phyloP scores from a whole-genome alignment of 2,888 invertebrate genomes.

The Schrankia costaestrigalis region DNA sequence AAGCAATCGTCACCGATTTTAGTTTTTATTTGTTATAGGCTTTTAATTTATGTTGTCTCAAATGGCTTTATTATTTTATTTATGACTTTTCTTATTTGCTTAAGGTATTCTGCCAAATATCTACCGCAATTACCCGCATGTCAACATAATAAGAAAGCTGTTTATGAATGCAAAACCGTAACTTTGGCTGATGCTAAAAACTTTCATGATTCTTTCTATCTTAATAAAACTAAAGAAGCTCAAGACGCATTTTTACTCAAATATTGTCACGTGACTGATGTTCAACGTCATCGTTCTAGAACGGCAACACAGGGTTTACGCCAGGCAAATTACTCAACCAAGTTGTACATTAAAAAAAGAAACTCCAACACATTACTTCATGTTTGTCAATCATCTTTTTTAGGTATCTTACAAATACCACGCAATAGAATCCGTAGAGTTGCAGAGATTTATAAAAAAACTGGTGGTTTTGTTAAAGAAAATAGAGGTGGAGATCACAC shows the following conservation, averaged over 20 bases:
- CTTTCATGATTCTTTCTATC: neutral
- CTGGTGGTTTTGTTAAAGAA: constrained; percentile 4
- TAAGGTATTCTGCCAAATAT: neutral
- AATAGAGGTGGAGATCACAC: constrained; percentile 5
- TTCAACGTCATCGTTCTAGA: constrained; percentile 2
- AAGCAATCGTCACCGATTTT: too few species aligned
- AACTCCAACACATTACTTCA: constrained; percentile 1
- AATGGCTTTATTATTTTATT: neutral
- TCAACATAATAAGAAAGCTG: neutral
- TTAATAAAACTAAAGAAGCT: neutral
- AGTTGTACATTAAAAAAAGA: constrained; percentile 3
- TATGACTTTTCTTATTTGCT: neutral
- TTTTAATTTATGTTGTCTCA: neutral
- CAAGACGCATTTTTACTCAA: neutral
- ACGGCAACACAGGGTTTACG: neutral
- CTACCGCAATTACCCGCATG: constrained; percentile 1
- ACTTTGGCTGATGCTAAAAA: neutral
- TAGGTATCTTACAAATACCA: constrained; percentile 1
- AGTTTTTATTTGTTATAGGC: too few species aligned
- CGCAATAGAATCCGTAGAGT: constrained; percentile 1
- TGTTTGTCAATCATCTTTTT: constrained; percentile 4
- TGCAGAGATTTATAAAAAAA: constrained; percentile 1
- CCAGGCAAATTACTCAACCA: constrained; percentile 3
- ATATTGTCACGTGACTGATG: neutral
- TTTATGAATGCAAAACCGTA: neutral